Conservation (phyloP, 2,113 vertebrate genomes). For the Pungitius pungitius region DNA sequence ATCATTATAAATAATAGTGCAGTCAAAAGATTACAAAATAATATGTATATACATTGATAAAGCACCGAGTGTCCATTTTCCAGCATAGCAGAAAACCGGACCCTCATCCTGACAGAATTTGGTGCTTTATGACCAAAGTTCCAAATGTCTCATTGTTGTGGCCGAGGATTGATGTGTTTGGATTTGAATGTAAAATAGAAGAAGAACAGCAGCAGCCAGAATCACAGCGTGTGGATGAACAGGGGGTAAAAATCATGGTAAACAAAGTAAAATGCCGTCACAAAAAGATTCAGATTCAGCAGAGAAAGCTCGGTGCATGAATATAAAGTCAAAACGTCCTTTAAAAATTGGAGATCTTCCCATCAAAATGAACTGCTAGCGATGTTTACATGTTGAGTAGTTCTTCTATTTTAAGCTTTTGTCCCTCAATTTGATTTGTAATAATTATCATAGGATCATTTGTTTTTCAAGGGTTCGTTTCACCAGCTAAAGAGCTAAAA, state of each 20-base stretch:
- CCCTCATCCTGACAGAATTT: background rate
- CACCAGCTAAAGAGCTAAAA: slow-evolving; percentile 28
- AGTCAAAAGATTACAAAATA: background rate
- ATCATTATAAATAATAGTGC: background rate
- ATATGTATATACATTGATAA: background rate
- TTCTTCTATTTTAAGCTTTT: slow-evolving; percentile 12
- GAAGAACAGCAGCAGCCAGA: slow-evolving; percentile 17
- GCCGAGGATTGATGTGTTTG: slow-evolving; percentile 33
- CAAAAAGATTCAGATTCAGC: slow-evolving; percentile 21
- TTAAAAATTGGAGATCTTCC: background rate
- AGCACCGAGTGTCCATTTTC: background rate
- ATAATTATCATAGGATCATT: slow-evolving; percentile 46
- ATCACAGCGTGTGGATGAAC: slow-evolving; percentile 32
- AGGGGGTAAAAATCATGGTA: background rate
- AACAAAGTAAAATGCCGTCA: slow-evolving; percentile 19
- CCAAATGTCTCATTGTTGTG: slow-evolving; percentile 13
- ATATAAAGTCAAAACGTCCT: background rate
- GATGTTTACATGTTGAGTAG: slow-evolving; percentile 15
- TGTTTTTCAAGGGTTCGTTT: slow-evolving; percentile 32
- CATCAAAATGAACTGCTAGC: background rate
- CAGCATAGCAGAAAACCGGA: background rate
- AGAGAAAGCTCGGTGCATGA: background rate
- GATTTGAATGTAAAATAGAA: background rate
- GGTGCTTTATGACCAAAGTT: slow-evolving; percentile 17
- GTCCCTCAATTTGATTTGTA: slow-evolving; percentile 43